A percentile compares a stretch with the other conserved stretches of the same genome.
These are phyloP conservation scores for Abrostola triplasia DNA, from an alignment of 2,888 invertebrate species.

Conservation along the genomic window DNA sequence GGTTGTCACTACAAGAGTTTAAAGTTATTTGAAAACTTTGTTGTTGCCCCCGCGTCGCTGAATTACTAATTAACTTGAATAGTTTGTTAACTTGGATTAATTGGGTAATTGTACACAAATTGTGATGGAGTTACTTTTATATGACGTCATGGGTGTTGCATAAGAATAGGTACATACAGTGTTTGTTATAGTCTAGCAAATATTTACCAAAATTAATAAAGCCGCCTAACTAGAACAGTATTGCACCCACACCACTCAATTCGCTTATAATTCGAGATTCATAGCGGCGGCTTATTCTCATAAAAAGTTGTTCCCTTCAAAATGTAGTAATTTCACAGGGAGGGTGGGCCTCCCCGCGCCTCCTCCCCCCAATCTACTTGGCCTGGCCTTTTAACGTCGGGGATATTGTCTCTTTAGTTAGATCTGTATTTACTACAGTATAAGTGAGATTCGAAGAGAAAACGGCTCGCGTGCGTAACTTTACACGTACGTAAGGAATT, in stretches of 20 bases:
- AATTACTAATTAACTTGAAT: conserved; percentile 67
- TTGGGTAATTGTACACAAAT: conserved; percentile 55
- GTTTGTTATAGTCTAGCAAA: too few species aligned
- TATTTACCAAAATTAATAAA: conserved; percentile 14
- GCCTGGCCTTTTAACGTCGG: conserved; percentile 87
- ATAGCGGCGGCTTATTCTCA: conserved; percentile 87
- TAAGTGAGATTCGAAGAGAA: conserved; percentile 70
- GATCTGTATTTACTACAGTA: conserved; percentile 85
- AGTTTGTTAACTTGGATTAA: conserved; percentile 63
- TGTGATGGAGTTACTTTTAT: conserved; percentile 37
- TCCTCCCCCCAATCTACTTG: conserved; percentile 72
- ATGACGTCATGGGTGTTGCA: conserved; percentile 19
- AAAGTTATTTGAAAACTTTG: conserved; percentile 73
- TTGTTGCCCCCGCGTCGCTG: conserved; percentile 54
- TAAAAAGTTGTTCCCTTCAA: conserved; percentile 88
- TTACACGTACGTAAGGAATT: conserved; percentile 33
- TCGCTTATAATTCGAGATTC: conserved; percentile 87
- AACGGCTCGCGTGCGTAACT: conserved; percentile 45
- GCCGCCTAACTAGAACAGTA: conserved; percentile 31
- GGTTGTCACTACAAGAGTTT: conserved; percentile 74
- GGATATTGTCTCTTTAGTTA: conserved; percentile 87
- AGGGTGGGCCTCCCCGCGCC: conserved; percentile 67
- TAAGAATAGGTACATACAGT: too few species aligned
- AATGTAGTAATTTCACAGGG: conserved; percentile 87
- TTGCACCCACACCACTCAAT: conserved; percentile 62